phyloP scores from a whole-genome alignment of 2,113 vertebrate species.

The Sarotherodon lohbergeri region DNA sequence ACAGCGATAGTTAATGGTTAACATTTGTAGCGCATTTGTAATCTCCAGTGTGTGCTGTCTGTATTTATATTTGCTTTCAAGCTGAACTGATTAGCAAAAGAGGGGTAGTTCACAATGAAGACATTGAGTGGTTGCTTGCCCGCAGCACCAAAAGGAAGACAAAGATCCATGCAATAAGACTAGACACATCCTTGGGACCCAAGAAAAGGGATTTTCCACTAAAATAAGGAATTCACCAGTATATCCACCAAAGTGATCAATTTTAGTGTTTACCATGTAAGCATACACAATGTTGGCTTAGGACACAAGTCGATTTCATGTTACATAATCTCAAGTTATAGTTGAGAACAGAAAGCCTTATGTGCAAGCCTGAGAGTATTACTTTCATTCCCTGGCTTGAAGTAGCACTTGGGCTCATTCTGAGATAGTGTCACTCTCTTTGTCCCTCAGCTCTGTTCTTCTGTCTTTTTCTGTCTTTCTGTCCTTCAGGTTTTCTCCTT shows the following conservation, averaged over 20 bases:
- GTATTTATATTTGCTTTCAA: background rate
- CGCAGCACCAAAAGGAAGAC: background rate
- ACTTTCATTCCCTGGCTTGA: background rate
- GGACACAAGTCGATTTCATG: background rate
- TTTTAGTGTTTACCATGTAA: background rate
- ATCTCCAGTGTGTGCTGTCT: background rate
- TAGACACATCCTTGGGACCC: background rate
- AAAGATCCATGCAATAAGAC: background rate
- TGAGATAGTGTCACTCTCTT: background rate
- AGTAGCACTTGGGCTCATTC: background rate
- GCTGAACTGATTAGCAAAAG: background rate
- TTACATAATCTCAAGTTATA: slow-evolving; percentile 1
- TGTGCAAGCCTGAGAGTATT: background rate
- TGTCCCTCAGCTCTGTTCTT: background rate
- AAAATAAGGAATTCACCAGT: slow-evolving; percentile 23
- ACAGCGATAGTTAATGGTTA: background rate
- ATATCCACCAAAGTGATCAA: slow-evolving; percentile 9
- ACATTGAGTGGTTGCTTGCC: background rate
- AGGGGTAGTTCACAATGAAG: background rate
- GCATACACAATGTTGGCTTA: background rate
- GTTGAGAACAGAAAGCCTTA: background rate
- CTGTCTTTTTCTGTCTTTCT: background rate
- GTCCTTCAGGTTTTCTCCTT: slow-evolving; percentile 9
- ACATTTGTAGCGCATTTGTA: background rate
- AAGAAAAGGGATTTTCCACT: slow-evolving; percentile 16